A percentile compares a stretch with the other conserved stretches of the same genome.
Evolutionary conservation across 37 sponge, comb jelly and placozoan genomes (phyloP).

Genomic region (Beroe forskalii): DNA sequence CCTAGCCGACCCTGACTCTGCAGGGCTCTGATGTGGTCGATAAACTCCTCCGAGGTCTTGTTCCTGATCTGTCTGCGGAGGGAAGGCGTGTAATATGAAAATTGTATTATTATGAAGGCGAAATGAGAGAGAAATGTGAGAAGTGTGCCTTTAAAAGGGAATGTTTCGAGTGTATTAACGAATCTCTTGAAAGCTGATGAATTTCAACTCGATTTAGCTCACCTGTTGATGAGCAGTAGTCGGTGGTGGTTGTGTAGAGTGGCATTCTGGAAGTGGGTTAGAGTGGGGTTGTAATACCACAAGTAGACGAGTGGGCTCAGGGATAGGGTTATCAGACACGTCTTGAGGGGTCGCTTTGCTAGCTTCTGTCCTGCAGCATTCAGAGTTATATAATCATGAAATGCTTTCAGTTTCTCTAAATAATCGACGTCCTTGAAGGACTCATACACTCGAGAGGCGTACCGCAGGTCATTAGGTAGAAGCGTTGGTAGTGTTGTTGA

Average conservation of each 20-base stretch:
- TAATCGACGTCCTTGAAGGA: too few species aligned
- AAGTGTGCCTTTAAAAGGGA: too few species aligned
- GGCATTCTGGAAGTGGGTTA: background rate
- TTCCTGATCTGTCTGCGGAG: background rate
- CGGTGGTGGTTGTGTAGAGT: conserved; percentile 18
- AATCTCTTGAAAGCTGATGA: too few species aligned
- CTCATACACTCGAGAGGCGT: too few species aligned
- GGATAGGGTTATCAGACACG: background rate
- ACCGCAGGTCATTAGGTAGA: too few species aligned
- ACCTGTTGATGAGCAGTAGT: conserved; percentile 8
- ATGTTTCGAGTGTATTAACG: too few species aligned
- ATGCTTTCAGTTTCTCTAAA: too few species aligned
- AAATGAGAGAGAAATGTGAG: too few species aligned
- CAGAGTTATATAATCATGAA: too few species aligned
- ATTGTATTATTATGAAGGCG: too few species aligned
- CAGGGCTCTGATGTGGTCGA: background rate
- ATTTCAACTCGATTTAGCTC: background rate
- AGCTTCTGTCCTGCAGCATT: conserved; percentile 30
- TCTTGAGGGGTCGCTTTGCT: background rate
- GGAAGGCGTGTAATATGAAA: too few species aligned
- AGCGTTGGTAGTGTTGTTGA: too few species aligned
- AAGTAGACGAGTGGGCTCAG: background rate
- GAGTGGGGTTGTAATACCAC: conserved; percentile 6
- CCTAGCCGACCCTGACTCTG: conserved; percentile 3
- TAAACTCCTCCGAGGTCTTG: conserved; percentile 12